Evolutionary conservation across 2,797 vertebrate genomes (phyloP), one percentile per base, ranked within the genome.

Genomic region (Halcyon chelicuti): DNA sequence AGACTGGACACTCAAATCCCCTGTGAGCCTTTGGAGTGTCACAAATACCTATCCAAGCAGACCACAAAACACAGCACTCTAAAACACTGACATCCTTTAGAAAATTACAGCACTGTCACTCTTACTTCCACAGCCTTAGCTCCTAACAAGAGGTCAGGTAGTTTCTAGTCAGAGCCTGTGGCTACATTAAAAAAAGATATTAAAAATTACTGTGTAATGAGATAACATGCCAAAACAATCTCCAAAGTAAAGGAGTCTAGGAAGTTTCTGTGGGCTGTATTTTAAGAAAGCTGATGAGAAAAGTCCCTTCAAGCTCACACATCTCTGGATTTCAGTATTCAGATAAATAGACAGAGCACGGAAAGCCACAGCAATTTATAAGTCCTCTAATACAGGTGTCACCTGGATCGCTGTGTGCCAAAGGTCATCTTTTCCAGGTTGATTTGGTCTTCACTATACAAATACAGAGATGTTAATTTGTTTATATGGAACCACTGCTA

Each of bases 391-490:
- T 39, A 20, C 25, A 63, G 52, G 42, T 67, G 33, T 63, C n/a
- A 54, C 10, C 39, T 65, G 57, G 23, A 49, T 40, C 0, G 0
- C n/a, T 3, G 3, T 14, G 14, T 29, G 14, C 29, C 74, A 29
- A 37, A 31, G 21, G 4, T 4, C 16, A 31, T 12, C 13, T 62
- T 20, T 67, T 19, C 66, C n/a, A 39, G 18, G 35, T 51, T 37
- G 26, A 17, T 35, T 23, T 77, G 9, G 29, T 71, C 16, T 8
- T 28, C 10, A 16, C 33, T 33, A 14, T 10, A 67, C 11, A 70
- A 77, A 54, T 29, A 7, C 18, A 60, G 26, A 49, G 16, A 54
- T 44, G 10, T 42, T 47, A 31, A 54, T 54, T 20, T n/a, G 21
- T 58, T 58, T 37, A 22, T 6, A 40, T 3, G 22, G 23, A 57